Conservation (phyloP, 2,888 invertebrate species). For the Drosophila flavopinicola region DNA sequence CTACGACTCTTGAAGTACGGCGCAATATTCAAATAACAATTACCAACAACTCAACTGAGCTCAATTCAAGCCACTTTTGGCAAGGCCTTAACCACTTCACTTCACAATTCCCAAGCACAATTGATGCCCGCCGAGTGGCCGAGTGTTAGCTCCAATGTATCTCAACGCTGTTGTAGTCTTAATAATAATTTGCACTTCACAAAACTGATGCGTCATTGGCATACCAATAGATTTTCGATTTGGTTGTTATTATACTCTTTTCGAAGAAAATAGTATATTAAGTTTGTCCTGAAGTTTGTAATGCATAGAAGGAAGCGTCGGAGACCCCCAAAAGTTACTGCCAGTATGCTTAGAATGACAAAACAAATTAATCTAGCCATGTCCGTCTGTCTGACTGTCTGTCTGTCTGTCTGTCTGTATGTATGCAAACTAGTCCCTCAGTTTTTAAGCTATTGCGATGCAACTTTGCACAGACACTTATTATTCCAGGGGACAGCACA, state of each 20-base stretch:
- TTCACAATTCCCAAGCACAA: conserved; percentile 27
- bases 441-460: too few relatives aligned
- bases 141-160: conserved; percentile 13
- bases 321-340: too few relatives aligned
- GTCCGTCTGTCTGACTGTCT: too few relatives aligned
- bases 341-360: too few relatives aligned
- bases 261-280: too few relatives aligned
- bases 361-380: too few relatives aligned
- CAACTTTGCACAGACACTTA: too few relatives aligned
- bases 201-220: conserved; percentile 54
- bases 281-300: too few relatives aligned
- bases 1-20: conserved; percentile 9
- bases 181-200: conserved; percentile 20
- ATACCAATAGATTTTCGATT: conserved; percentile 3
- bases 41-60: conserved; percentile 16
- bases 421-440: too few relatives aligned
- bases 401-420: too few relatives aligned
- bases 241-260: conserved; percentile 1
- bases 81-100: conserved; percentile 39
- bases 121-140: conserved; percentile 27
- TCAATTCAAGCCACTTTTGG: conserved; percentile 15
- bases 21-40: conserved; percentile 24
- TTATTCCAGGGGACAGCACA: too few relatives aligned
- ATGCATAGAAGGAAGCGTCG: too few relatives aligned
- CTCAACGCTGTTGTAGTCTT: conserved; percentile 7